Percentiles rank a stretch among this genome's conserved stretches.
phyloP scores from a whole-genome alignment of 1,140 invertebrate genomes.

The Hypothenemus hampei region DNA sequence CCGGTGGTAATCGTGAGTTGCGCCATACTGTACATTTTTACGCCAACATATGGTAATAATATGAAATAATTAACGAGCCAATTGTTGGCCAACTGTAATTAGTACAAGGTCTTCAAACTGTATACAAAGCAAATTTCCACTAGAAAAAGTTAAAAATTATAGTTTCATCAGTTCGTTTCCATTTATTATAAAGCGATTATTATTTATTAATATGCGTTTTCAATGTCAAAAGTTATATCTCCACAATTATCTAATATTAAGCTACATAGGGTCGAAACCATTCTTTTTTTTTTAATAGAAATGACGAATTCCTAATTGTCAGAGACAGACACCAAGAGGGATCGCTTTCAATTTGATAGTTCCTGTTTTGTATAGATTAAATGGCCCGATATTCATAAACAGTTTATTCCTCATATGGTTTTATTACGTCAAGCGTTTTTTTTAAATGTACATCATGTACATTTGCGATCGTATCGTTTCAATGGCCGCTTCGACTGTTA shows the following conservation, averaged over 20 bases:
- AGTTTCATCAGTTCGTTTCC: too few species aligned
- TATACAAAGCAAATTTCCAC: too few species aligned
- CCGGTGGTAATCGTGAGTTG: not conserved
- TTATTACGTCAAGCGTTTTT: constrained; percentile 1
- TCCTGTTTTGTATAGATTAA: constrained; percentile 4
- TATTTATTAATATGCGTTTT: too few species aligned
- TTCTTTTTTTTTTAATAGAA: too few species aligned
- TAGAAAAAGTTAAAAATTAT: too few species aligned
- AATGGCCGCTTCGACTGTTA: not conserved
- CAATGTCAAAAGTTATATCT: too few species aligned
- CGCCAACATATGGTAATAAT: too few species aligned
- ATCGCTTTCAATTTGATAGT: constrained; percentile 11
- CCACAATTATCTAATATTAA: too few species aligned
- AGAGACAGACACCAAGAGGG: too few species aligned
- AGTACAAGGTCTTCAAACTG: not conserved
- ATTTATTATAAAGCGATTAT: too few species aligned
- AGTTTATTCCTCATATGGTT: constrained; percentile 1
- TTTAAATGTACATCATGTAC: constrained; percentile 1
- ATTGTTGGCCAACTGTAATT: not conserved
- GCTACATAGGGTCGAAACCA: too few species aligned
- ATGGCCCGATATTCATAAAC: not conserved
- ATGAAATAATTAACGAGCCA: not conserved
- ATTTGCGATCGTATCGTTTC: not conserved
- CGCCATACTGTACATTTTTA: not conserved
- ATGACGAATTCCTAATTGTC: too few species aligned